These are phyloP conservation scores for Triplophysa tibetana DNA, from an alignment of 2,113 vertebrate species.

Conservation along the genomic window DNA sequence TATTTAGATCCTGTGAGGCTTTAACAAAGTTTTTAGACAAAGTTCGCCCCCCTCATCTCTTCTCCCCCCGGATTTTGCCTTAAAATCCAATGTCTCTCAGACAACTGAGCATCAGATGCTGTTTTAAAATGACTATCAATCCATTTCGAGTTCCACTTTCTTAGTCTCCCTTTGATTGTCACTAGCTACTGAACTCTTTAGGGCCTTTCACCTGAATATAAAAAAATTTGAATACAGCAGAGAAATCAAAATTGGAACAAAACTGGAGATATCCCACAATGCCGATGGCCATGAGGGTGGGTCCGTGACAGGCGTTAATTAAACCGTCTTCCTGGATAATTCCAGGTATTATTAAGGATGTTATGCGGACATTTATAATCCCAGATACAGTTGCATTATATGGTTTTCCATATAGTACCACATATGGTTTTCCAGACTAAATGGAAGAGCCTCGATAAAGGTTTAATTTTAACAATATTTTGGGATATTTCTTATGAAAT, in stretches of 20 bases:
- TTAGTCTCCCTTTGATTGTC: slow-evolving; percentile 29
- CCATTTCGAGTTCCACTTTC: background rate
- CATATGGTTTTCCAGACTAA: background rate
- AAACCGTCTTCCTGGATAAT: slow-evolving; percentile 42
- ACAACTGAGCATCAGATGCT: background rate
- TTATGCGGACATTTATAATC: slow-evolving; percentile 22
- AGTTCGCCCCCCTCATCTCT: background rate
- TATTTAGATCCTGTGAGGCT: slow-evolving; percentile 67
- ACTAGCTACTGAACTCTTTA: background rate
- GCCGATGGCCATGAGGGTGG: slow-evolving; percentile 50
- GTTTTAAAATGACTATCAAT: slow-evolving; percentile 16
- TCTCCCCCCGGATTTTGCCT: slow-evolving; percentile 27
- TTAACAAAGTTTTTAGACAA: slow-evolving; percentile 61
- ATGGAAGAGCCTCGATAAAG: background rate
- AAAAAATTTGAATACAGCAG: slow-evolving; percentile 53
- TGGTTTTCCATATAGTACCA: background rate
- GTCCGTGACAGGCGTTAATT: slow-evolving; percentile 69
- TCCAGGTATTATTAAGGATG: slow-evolving; percentile 5
- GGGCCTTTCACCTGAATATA: slow-evolving; percentile 52
- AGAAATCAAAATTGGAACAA: slow-evolving; percentile 65
- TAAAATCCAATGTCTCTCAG: slow-evolving; percentile 53
- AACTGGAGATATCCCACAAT: slow-evolving; percentile 68
- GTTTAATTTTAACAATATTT: background rate
- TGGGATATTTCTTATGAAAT: background rate
- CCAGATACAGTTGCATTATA: background rate